Evolutionary conservation across 2,113 vertebrate genomes (phyloP).

Genomic region (Motacilla alba): DNA sequence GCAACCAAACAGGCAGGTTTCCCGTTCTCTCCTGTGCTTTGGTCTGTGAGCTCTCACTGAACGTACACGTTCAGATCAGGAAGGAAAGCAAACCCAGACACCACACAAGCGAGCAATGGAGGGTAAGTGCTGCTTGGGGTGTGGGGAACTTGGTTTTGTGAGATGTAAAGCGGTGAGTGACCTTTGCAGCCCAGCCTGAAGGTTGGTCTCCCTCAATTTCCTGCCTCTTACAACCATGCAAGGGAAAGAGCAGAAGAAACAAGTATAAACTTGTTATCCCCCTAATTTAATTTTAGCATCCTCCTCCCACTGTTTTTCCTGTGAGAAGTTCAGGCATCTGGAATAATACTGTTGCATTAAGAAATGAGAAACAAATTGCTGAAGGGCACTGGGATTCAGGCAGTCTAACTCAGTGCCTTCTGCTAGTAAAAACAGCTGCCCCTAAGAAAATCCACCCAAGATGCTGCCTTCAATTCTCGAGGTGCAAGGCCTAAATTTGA

Average conservation of each 20-base stretch:
- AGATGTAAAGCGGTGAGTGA: background rate
- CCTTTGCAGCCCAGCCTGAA: background rate
- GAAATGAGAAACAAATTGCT: background rate
- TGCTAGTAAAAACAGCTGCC: background rate
- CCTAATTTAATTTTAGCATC: background rate
- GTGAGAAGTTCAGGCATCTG: background rate
- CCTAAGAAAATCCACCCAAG: background rate
- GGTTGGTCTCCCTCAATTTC: background rate
- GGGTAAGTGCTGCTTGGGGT: background rate
- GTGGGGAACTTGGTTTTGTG: background rate
- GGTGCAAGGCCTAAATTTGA: background rate
- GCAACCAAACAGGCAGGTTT: slow-evolving; percentile 18
- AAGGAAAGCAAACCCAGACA: slow-evolving; percentile 7
- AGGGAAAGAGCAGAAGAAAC: background rate
- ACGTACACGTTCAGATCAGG: background rate
- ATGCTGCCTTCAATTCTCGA: background rate
- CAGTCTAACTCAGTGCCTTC: background rate
- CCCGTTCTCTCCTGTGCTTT: background rate
- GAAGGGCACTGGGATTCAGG: background rate
- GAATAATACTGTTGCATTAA: background rate
- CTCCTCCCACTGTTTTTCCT: background rate
- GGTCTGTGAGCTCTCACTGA: background rate
- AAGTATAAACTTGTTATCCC: background rate
- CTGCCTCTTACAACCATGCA: background rate
- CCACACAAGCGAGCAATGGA: accelerated